Evolutionary conservation across 2,113 vertebrate species (phyloP).

Genomic region (Prietella phreatophila): DNA sequence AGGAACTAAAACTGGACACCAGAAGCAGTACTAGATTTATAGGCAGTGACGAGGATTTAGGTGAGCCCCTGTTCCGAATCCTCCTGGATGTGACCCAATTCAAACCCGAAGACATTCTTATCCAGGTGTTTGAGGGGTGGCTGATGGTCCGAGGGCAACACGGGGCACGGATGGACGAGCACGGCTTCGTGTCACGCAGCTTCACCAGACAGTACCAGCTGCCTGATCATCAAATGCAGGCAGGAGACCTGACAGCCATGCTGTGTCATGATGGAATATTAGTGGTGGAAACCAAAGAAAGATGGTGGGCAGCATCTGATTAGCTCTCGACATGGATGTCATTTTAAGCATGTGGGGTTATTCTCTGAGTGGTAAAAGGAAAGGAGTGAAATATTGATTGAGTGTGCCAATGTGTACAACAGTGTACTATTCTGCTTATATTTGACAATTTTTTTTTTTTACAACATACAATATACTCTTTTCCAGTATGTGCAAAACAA

Average conservation of each 20-base stretch:
- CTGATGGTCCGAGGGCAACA: slow-evolving; percentile 80
- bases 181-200: slow-evolving; percentile 76
- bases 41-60: slow-evolving; percentile 34
- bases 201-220: slow-evolving; percentile 79
- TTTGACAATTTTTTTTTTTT: neutral
- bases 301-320: slow-evolving; percentile 42
- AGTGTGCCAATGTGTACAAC: neutral
- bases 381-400: neutral
- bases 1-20: slow-evolving; percentile 34
- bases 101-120: slow-evolving; percentile 81
- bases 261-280: slow-evolving; percentile 82
- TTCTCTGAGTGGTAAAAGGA: neutral
- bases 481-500: neutral
- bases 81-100: slow-evolving; percentile 83
- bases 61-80: slow-evolving; percentile 65
- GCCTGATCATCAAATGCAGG: slow-evolving; percentile 67
- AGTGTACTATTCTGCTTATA: neutral
- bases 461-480: neutral
- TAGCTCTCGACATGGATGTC: neutral
- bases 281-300: slow-evolving; percentile 76
- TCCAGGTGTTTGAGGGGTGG: slow-evolving; percentile 84
- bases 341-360: neutral
- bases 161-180: slow-evolving; percentile 77
- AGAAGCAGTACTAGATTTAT: neutral
- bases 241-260: slow-evolving; percentile 71